Base-by-base conservation (phyloP, 2,113 vertebrate species). In the Actinemys pallida region DNA sequence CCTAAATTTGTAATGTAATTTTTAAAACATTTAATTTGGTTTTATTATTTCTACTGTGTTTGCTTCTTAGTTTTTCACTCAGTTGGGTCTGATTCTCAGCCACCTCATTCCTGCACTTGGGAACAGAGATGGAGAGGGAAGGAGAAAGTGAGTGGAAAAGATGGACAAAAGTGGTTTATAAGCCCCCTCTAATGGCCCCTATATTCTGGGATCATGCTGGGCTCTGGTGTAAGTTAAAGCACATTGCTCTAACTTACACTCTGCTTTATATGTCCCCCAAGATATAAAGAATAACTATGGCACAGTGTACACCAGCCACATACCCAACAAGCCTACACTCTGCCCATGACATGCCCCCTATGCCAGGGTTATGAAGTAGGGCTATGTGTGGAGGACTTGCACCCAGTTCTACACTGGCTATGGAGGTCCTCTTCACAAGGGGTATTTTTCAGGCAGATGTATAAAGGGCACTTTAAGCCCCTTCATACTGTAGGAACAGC, bases 321-420 rank as follows among this genome's bases (percentile, higher is more conserved):
- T 17, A 9, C 29, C 79, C 42, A 10, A 52, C 49, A 82, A 10
- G 49, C 12, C 56, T 81, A 65, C 45, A 72, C 87, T 83, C 78
- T 59, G 39, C 92, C 84, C 52, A 82, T 78, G 65, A 39, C 54
- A 81, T 47, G 93, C 78, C 49, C 31, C 53, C 81, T 84, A 93
- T 94, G 90, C 84, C 84, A 94, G 79, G 84, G 42, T n/a, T 90
- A 49, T 93, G 91, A 83, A 47, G 89, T 1, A 50, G 56, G 86
- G 79, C 59, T 69, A 95, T 75, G 59, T 5, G 29, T 97, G 79
- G 11, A 94, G 57, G 56, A 94, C 86, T 1, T 86, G 42, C 52
- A 53, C 39, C 53, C 92, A 93, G 65, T 84, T 88, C 90, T 79
- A 86, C 35, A 56, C 83, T 78, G 11, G 29, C 78, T 72, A 39